phyloP scores from a whole-genome alignment of 2,888 invertebrate species.

The Congeria kusceri region DNA sequence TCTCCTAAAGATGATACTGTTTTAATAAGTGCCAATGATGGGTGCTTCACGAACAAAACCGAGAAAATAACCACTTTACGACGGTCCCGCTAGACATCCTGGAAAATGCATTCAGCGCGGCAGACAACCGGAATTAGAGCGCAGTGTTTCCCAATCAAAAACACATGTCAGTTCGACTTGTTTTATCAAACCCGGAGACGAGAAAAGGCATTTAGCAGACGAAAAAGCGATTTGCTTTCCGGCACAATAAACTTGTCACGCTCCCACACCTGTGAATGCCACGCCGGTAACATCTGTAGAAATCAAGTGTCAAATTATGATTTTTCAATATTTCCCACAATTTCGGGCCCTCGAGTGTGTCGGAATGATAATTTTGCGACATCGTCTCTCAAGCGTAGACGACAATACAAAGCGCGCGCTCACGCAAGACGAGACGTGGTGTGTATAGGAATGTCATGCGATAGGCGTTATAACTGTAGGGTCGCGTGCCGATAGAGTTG shows the following conservation, averaged over 20 bases:
- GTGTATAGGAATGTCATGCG: conserved; percentile 22
- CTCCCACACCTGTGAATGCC: conserved; percentile 37
- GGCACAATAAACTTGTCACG: conserved; percentile 32
- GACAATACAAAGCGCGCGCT: conserved; percentile 28
- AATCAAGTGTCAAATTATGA: conserved; percentile 54
- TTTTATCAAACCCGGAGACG: background rate
- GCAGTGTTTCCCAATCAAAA: conserved; percentile 2
- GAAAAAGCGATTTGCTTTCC: background rate
- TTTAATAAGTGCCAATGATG: background rate
- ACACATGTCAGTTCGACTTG: conserved; percentile 2
- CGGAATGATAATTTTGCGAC: conserved; percentile 44
- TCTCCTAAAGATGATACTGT: background rate
- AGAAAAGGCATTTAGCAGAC: background rate
- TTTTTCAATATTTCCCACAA: conserved; percentile 50
- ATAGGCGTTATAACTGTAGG: conserved; percentile 18
- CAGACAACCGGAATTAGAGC: background rate
- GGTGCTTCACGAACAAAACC: background rate
- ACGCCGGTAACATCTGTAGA: conserved; percentile 56
- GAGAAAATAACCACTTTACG: background rate
- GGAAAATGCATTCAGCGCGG: background rate
- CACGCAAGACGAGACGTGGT: conserved; percentile 22
- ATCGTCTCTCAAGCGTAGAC: conserved; percentile 24
- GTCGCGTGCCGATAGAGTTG: conserved; percentile 64
- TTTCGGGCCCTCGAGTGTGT: conserved; percentile 25
- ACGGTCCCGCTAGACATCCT: background rate